Percentiles rank a stretch among this genome's conserved stretches.
Conservation (phyloP, 2,797 vertebrate genomes). For the Eleutherodactylus coqui region DNA sequence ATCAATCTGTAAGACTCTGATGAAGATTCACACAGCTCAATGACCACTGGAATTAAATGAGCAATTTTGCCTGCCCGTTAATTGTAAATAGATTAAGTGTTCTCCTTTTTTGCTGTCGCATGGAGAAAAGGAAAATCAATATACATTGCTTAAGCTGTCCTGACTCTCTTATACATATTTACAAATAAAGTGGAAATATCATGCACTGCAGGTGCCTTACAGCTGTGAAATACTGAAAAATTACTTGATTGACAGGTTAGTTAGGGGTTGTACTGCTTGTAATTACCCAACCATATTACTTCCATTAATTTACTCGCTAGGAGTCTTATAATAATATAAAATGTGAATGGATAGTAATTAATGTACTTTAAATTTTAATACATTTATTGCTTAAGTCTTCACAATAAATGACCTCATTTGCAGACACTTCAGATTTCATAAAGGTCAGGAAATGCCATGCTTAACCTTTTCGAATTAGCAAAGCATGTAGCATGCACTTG, state of each 20-base stretch:
- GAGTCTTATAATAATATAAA: constrained; percentile 64
- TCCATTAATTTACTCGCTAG: constrained; percentile 51
- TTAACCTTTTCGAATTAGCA: constrained; percentile 43
- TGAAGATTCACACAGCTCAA: constrained; percentile 61
- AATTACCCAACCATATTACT: constrained; percentile 37
- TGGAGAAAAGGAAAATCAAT: constrained; percentile 54
- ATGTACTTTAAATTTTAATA: constrained; percentile 60
- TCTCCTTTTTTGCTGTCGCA: constrained; percentile 50
- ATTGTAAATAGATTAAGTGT: constrained; percentile 63
- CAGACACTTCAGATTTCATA: constrained; percentile 53
- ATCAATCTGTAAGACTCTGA: constrained; percentile 51
- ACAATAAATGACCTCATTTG: constrained; percentile 54
- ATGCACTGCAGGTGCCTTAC: constrained; percentile 9
- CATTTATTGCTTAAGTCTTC: constrained; percentile 33
- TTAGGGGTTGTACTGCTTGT: constrained; percentile 51
- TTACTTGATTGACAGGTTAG: constrained; percentile 38
- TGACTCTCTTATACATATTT: constrained; percentile 45
- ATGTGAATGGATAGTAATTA: constrained; percentile 62
- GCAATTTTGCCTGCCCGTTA: constrained; percentile 59
- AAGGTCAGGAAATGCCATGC: constrained; percentile 34
- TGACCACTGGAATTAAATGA: constrained; percentile 60
- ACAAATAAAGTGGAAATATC: constrained; percentile 46
- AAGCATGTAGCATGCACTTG: background rate
- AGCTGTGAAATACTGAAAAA: constrained; percentile 24
- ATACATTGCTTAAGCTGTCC: constrained; percentile 44